A percentile compares a stretch with the other conserved stretches of the same genome.
These are phyloP conservation scores for Lasioglossum pauxillum DNA, from an alignment of 2,888 invertebrate genomes.

Conservation along the genomic window DNA sequence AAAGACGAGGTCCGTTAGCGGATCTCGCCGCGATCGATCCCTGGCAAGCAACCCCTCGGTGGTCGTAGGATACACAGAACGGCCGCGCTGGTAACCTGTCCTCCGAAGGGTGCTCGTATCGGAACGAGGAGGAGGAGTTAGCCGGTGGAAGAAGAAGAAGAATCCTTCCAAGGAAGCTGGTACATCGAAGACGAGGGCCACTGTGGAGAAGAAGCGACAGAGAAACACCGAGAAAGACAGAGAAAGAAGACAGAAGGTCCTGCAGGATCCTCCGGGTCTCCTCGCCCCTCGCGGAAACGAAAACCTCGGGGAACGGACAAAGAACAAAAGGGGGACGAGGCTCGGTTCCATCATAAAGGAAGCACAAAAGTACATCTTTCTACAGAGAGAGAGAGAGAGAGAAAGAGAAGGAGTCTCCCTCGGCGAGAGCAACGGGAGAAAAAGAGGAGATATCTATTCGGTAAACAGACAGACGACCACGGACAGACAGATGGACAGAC, in stretches of 20 bases:
- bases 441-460: constrained; percentile 77
- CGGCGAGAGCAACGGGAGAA: constrained; percentile 9
- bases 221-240: constrained; percentile 27
- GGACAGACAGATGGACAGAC: constrained; percentile 79
- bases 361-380: constrained; percentile 82
- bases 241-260: constrained; percentile 57
- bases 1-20: constrained; percentile 46
- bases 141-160: background rate
- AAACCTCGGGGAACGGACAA: constrained; percentile 67
- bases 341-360: constrained; percentile 76
- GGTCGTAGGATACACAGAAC: constrained; percentile 37
- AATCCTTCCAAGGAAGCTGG: constrained; percentile 10
- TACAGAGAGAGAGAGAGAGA: constrained; percentile 66
- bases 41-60: constrained; percentile 9
- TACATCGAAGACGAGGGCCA: constrained; percentile 33
- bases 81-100: constrained; percentile 61
- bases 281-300: constrained; percentile 63
- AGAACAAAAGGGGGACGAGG: constrained; percentile 72
- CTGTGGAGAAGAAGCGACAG: constrained; percentile 23
- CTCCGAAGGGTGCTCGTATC: constrained; percentile 58
- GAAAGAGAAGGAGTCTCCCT: constrained; percentile 42
- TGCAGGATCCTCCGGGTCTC: constrained; percentile 64
- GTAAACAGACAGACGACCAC: constrained; percentile 77
- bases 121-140: background rate
- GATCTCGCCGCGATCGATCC: constrained; percentile 54